phyloP scores from a whole-genome alignment of 2,113 vertebrate species.

The Larimichthys polyactis region DNA sequence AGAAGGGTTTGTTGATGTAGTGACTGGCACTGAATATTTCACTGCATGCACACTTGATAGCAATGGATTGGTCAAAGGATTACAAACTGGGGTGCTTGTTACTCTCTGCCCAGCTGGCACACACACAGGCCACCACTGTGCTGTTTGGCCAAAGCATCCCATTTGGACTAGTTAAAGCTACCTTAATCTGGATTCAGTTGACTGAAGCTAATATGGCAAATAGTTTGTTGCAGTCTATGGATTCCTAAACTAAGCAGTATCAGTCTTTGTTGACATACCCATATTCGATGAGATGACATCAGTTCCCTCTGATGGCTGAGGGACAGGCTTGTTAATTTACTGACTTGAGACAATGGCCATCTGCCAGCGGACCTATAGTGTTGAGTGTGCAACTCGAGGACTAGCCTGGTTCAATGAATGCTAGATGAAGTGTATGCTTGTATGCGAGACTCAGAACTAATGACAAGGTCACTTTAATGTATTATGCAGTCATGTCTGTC shows the following conservation, averaged over 20 bases:
- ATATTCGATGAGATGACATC: not conserved
- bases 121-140: constrained; percentile 54
- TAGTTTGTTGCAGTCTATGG: no score
- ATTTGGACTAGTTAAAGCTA: not conserved
- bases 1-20: constrained; percentile 59
- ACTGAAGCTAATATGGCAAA: not conserved
- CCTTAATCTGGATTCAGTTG: constrained; percentile 4
- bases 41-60: constrained; percentile 38
- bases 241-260: not conserved
- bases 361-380: constrained; percentile 14
- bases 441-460: not conserved
- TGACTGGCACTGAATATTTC: constrained; percentile 36
- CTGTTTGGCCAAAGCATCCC: constrained; percentile 5
- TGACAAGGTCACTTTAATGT: constrained; percentile 29
- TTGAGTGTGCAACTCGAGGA: constrained; percentile 3
- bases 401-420: constrained; percentile 8
- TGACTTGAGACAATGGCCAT: constrained; percentile 39
- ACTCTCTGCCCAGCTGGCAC: constrained; percentile 53
- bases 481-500: constrained; percentile 5
- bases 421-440: not conserved
- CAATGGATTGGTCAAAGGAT: constrained; percentile 42
- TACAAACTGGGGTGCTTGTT: constrained; percentile 46
- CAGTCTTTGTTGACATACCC: not conserved
- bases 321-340: constrained; percentile 42
- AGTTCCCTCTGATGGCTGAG: constrained; percentile 15